A percentile compares a stretch with the other conserved stretches of the same genome.
Evolutionary conservation across 2,113 vertebrate genomes (phyloP).

Genomic region (Dendrocopos noguchii): DNA sequence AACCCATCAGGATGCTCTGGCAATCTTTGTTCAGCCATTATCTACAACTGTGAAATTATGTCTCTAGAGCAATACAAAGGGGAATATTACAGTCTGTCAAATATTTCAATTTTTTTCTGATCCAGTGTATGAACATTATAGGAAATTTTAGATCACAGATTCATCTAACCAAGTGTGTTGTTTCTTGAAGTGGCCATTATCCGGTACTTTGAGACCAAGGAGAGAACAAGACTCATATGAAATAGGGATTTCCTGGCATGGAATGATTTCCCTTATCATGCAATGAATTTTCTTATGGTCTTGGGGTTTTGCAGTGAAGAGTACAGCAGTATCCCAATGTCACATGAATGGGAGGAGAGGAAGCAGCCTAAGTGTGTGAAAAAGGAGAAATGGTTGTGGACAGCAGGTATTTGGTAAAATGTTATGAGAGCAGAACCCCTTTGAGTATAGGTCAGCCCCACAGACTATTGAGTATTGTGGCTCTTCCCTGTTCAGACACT

Average conservation of each 20-base stretch:
- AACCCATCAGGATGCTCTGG: background rate
- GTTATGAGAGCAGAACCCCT: background rate
- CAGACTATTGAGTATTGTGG: background rate
- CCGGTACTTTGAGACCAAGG: background rate
- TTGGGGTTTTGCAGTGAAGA: background rate
- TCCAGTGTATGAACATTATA: background rate
- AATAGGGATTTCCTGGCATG: background rate
- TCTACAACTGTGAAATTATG: background rate
- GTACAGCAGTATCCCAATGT: background rate
- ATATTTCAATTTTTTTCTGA: background rate
- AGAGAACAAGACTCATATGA: background rate
- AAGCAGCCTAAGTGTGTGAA: background rate
- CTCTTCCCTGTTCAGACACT: background rate
- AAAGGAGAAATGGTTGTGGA: background rate
- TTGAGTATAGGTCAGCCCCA: background rate
- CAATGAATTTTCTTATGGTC: background rate
- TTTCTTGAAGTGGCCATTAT: background rate
- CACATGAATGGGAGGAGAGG: background rate
- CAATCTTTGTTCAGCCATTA: background rate
- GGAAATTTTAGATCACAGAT: background rate
- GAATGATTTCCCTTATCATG: background rate
- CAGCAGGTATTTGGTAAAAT: background rate
- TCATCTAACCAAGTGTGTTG: background rate
- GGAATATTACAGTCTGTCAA: background rate
- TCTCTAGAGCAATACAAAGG: background rate